These are phyloP conservation scores for Corythornis cristatus DNA, from an alignment of 2,113 vertebrate species.

Conservation along the genomic window DNA sequence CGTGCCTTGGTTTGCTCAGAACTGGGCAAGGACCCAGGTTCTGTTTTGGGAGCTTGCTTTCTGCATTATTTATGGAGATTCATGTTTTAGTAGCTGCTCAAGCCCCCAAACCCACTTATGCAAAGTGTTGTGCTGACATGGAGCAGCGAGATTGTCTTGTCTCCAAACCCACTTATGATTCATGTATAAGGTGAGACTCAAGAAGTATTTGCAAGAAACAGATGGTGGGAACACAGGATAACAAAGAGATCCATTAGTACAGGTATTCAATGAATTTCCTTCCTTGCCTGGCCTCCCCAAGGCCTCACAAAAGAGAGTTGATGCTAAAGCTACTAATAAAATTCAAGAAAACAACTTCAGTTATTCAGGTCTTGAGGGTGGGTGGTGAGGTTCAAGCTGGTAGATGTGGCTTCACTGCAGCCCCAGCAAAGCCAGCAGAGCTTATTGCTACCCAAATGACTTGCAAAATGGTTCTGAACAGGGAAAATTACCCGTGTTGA, in stretches of 20 bases:
- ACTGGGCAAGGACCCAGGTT: slow-evolving; percentile 1
- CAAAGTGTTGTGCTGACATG: neutral
- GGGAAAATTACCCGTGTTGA: neutral
- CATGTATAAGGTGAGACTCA: neutral
- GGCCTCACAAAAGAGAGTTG: neutral
- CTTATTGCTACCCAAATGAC: neutral
- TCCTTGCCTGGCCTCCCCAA: neutral
- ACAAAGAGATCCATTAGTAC: slow-evolving; percentile 12
- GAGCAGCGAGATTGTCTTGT: neutral
- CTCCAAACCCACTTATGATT: slow-evolving; percentile 4
- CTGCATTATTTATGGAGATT: neutral
- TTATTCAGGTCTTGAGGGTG: neutral
- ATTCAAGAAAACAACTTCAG: neutral
- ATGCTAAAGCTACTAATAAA: neutral
- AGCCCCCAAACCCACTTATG: neutral
- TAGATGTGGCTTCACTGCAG: neutral
- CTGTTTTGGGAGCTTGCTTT: neutral
- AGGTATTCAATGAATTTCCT: slow-evolving; percentile 10
- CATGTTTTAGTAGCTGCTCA: neutral
- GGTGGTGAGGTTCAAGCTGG: neutral
- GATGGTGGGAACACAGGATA: neutral
- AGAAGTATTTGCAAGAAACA: slow-evolving; percentile 1
- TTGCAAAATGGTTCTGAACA: neutral
- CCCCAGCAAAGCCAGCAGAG: neutral
- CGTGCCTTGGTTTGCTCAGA: neutral